Conservation (phyloP, 2,888 invertebrate genomes). For the Caenorhabditis japonica region DNA sequence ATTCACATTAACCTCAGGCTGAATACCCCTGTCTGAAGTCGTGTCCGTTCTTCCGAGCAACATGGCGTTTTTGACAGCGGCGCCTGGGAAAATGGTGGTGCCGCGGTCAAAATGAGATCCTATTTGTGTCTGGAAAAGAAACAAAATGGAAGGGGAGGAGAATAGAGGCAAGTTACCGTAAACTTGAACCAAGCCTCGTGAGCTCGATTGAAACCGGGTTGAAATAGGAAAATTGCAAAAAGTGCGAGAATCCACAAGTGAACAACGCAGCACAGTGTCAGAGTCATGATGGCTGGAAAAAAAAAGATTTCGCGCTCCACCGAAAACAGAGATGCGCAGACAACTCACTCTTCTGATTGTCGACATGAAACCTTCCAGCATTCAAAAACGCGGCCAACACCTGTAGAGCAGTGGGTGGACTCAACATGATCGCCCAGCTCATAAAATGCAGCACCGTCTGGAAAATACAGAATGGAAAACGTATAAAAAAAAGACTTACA, state of each 20-base stretch:
- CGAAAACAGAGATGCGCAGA: too few species aligned
- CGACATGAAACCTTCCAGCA: conserved; percentile 6
- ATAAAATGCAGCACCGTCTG: conserved; percentile 18
- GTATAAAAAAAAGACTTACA: too few species aligned
- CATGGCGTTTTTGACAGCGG: conserved; percentile 7
- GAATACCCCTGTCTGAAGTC: background rate
- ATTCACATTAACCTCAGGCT: background rate
- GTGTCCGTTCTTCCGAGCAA: background rate
- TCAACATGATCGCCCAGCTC: conserved; percentile 24
- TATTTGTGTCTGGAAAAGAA: conserved; percentile 8
- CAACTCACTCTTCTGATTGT: conserved; percentile 16
- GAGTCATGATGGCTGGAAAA: conserved; percentile 8
- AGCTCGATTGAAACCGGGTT: conserved; percentile 28
- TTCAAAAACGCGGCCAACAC: conserved; percentile 38
- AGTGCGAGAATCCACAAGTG: conserved; percentile 20
- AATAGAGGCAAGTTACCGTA: background rate
- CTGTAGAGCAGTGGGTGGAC: conserved; percentile 40
- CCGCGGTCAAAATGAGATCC: conserved; percentile 20
- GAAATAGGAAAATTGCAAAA: conserved; percentile 18
- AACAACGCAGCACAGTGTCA: conserved; percentile 11
- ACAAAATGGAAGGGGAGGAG: background rate
- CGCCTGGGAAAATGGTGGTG: conserved; percentile 20
- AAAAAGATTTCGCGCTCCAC: background rate
- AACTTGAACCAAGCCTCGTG: conserved; percentile 26
- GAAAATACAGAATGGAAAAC: background rate